Percentiles rank a stretch among this genome's conserved stretches.
phyloP scores from a whole-genome alignment of 2,797 vertebrate species.

The Synaphobranchus kaupii region DNA sequence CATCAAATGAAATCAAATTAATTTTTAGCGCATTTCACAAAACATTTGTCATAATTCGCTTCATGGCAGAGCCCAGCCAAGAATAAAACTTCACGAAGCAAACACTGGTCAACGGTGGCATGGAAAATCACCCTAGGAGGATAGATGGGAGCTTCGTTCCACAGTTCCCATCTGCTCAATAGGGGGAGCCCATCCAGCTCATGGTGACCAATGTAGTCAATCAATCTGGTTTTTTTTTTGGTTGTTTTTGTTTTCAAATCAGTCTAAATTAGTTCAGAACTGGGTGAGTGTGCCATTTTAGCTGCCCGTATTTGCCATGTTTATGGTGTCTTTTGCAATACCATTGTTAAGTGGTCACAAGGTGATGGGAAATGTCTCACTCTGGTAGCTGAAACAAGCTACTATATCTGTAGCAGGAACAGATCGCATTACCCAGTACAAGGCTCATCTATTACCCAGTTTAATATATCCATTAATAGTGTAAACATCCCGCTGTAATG shows the following conservation, averaged over 20 bases:
- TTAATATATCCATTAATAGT: background rate
- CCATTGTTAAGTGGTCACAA: background rate
- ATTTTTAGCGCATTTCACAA: background rate
- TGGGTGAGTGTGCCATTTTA: background rate
- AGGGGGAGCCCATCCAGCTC: background rate
- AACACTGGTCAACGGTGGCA: background rate
- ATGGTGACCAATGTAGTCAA: background rate
- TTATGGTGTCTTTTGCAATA: background rate
- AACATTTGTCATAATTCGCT: background rate
- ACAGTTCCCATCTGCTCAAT: too few species aligned
- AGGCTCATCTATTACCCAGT: background rate
- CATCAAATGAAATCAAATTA: background rate
- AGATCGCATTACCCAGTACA: background rate
- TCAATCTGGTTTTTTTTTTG: too few species aligned
- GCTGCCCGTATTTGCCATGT: background rate
- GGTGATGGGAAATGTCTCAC: background rate
- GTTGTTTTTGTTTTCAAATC: background rate
- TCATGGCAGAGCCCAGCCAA: background rate
- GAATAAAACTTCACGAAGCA: background rate
- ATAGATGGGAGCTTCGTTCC: too few species aligned
- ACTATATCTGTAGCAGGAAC: background rate
- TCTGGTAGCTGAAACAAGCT: background rate
- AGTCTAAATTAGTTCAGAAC: background rate
- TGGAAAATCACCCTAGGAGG: background rate
- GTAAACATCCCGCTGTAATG: background rate